phyloP scores from a whole-genome alignment of 2,797 vertebrate species.

The Malurus leucopterus region DNA sequence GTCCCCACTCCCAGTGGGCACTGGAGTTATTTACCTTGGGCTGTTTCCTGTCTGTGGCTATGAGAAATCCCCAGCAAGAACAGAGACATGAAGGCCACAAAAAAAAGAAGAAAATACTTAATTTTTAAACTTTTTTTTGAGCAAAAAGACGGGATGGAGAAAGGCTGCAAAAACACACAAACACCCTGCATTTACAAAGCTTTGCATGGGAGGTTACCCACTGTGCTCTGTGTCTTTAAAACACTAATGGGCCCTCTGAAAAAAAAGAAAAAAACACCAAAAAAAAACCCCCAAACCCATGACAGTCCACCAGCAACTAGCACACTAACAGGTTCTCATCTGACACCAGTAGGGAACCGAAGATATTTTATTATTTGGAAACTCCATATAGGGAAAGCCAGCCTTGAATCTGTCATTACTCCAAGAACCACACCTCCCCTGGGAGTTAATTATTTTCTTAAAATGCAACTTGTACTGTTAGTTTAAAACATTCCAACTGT shows the following conservation, averaged over 20 bases:
- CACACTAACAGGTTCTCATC: slow-evolving; percentile 88
- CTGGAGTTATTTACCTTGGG: accelerated
- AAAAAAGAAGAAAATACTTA: background rate
- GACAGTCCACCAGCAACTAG: slow-evolving; percentile 85
- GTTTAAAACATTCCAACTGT: slow-evolving; percentile 89
- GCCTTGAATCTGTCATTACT: slow-evolving; percentile 83
- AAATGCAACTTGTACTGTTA: slow-evolving; percentile 82
- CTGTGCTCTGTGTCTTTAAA: slow-evolving; percentile 71
- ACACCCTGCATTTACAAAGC: background rate
- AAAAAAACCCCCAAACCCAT: slow-evolving; percentile 15
- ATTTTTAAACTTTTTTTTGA: background rate
- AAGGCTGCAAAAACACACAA: background rate
- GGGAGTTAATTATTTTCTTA: slow-evolving; percentile 90
- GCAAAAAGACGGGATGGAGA: background rate
- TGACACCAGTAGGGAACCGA: slow-evolving; percentile 84
- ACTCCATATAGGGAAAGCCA: slow-evolving; percentile 81
- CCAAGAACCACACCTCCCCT: slow-evolving; percentile 80
- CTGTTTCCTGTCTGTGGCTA: accelerated
- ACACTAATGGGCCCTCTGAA: slow-evolving; percentile 70
- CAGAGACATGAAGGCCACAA: background rate
- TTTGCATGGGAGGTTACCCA: slow-evolving; percentile 10
- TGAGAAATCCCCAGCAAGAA: background rate
- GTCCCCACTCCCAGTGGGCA: accelerated
- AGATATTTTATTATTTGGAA: slow-evolving; percentile 89
- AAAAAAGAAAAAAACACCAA: background rate